Percentiles rank a stretch among this genome's conserved stretches.
Evolutionary conservation across 2,888 invertebrate genomes (phyloP).

Genomic region (Autographa gamma): DNA sequence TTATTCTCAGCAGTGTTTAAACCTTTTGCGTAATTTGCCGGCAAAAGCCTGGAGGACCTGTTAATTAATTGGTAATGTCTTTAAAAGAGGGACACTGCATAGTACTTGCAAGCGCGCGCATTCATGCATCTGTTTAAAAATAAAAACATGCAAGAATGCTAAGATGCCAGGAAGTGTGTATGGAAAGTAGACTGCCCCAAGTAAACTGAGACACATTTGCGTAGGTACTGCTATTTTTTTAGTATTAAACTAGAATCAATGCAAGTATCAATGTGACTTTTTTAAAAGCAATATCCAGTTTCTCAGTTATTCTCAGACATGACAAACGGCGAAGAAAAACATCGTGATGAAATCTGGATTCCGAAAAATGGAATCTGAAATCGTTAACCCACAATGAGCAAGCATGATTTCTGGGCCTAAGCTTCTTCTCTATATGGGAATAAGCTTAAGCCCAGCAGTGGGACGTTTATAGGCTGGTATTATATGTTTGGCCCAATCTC

Average conservation of each 20-base stretch:
- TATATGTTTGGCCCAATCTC: no score
- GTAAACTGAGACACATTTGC: not conserved
- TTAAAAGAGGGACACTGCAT: not conserved
- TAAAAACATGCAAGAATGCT: conserved; percentile 1
- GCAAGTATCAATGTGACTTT: no score
- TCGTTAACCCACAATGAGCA: no score
- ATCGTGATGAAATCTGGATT: no score
- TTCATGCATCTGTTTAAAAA: conserved; percentile 6
- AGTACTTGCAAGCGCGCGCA: not conserved
- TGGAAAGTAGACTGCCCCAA: not conserved
- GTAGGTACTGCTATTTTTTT: not conserved
- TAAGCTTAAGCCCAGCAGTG: no score
- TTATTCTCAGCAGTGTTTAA: conserved; percentile 5
- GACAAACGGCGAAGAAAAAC: no score
- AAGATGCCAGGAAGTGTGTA: not conserved
- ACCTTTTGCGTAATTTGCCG: conserved; percentile 1
- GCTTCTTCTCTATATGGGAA: no score
- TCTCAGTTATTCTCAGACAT: no score
- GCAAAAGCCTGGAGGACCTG: not conserved
- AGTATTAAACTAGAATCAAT: not conserved
- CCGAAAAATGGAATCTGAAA: no score
- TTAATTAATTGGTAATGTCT: conserved; percentile 8
- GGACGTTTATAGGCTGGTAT: no score
- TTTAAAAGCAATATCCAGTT: no score
- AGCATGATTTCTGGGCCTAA: no score